Evolutionary conservation across 2,113 vertebrate species (phyloP), one percentile per base, ranked within the genome.

Genomic region (Microtus montanus): DNA sequence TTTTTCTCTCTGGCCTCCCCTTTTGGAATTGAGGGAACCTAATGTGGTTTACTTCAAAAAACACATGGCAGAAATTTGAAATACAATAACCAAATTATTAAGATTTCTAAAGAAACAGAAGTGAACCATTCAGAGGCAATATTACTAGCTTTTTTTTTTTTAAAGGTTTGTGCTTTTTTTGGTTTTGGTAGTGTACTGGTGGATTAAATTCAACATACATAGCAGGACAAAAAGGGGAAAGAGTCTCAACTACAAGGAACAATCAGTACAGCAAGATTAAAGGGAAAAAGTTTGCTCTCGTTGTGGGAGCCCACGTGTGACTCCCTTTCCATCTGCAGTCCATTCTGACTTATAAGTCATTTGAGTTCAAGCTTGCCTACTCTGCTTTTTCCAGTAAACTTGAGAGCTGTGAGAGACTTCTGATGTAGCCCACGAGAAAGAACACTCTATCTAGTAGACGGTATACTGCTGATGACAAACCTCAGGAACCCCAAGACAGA

Each of bases 51-150:
- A 11, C 7, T 4, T 28, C 44, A 70, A 80, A 38, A 68, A 61
- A 86, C 88, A 92, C 12, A 86, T 15, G 33, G 33, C 41, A 87
- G 54, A 74, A 80, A 66, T 90, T 10, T 82, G 54, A 91, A 28
- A 80, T 82, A 33, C 35, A 74, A 17, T 86, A 80, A 87, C 2
- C 61, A 90, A 87, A 92, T 38, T 47, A 95, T 47, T 44, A 33
- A 78, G 7, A 8, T 90, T 94, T 87, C 64, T 84, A 28, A 87
- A 44, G 80, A 82, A 77, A 77, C 35, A 9, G 19, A 96, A 93
- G 66, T 14, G 8, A 75, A 77, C 70, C 33, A 54, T 63, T 64
- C 68, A 77, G 35, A 73, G 73, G 30, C 63, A 71, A 64, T 4
- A 54, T 58, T 44, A n/a, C 47, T 17, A 49, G 38, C n/a, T 28